Percentiles rank a stretch among this genome's conserved stretches.
phyloP scores from a whole-genome alignment of 30 jellyfish, hydroid and myxozoan genomes.

The Cassiopea xamachana region DNA sequence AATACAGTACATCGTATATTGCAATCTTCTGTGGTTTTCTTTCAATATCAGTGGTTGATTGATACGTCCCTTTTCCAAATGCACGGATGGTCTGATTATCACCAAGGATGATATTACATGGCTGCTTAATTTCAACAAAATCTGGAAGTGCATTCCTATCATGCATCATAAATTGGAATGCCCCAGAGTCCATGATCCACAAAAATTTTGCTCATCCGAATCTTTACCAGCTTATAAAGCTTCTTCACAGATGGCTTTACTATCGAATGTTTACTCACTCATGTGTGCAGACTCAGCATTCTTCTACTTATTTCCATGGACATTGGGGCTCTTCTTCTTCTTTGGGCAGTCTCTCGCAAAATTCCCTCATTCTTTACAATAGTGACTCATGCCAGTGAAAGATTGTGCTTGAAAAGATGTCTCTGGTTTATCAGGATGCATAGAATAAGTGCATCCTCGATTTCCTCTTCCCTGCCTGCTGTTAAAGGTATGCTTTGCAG shows the following conservation, averaged over 20 bases:
- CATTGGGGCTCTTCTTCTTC: slow-evolving; percentile 11
- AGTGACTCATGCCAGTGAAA: slow-evolving; percentile 35
- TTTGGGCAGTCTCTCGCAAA: slow-evolving; percentile 56
- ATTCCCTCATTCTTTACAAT: slow-evolving; percentile 45
- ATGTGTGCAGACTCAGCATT: slow-evolving; percentile 8
- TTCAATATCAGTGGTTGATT: slow-evolving; percentile 29
- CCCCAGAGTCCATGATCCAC: slow-evolving; percentile 34
- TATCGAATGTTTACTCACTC: neutral
- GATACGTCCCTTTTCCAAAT: slow-evolving; percentile 42
- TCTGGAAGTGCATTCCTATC: slow-evolving; percentile 18
- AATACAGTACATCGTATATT: slow-evolving; percentile 23
- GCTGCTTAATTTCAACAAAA: slow-evolving; percentile 26
- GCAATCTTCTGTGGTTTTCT: slow-evolving; percentile 27
- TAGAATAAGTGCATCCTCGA: slow-evolving; percentile 11
- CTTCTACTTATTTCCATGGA: slow-evolving; percentile 8
- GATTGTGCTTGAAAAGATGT: slow-evolving; percentile 3
- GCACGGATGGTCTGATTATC: slow-evolving; percentile 20
- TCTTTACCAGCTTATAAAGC: slow-evolving; percentile 10
- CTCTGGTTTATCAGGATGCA: slow-evolving; percentile 19
- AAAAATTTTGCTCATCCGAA: neutral
- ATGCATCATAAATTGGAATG: slow-evolving; percentile 8
- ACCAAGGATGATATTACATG: slow-evolving; percentile 12
- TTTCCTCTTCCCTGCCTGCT: slow-evolving; percentile 37
- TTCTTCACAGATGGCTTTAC: neutral
- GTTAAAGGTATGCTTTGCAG: slow-evolving; percentile 32